Evolutionary conservation across 2,888 invertebrate genomes (phyloP), one percentile per base, ranked within the genome.

Genomic region (Trachelus troglodyta): DNA sequence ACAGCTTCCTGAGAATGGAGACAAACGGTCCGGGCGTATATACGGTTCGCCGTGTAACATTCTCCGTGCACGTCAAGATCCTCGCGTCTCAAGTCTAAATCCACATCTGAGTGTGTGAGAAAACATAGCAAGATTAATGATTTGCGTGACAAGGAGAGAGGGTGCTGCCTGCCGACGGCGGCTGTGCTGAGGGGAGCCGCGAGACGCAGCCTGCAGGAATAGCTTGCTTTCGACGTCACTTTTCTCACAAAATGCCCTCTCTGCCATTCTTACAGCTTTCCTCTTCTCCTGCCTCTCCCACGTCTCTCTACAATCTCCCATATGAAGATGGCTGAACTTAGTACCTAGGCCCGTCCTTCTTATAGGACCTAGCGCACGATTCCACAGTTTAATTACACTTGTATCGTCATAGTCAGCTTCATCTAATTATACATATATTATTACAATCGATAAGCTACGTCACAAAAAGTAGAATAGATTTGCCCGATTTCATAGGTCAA

Each of bases 61-160:
- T 75, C 75, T 81, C 79, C 86, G 81, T 81, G 84, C 84, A 79
- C 81, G 83, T 84, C 81, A 83, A 86, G 88, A 89, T 89, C 87
- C 86, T 87, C 86, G 86, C 87, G 85, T 83, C 89, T 89, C 86
- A 84, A 87, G 88, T 90, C 90, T 90, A 91, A 91, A 91, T 91
- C 90, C 90, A 91, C 91, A 91, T 91, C 88, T 87, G 89, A 91
- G 91, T 90, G 88, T 88, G 90, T 89, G 90, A 89, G 90, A 90
- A 91, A 91, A 91, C 90, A 89, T 86, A 88, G 89, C 84, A 91
- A 91, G 91, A 91, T 91, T 91, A 91, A 91, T 91, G 91, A 91
- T 90, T 89, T 87, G 87, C 88, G 89, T 89, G 90, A 90, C 90
- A 90, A 84, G 87, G 85, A 84, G 85, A 87, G 84, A 82, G 86